A percentile compares a stretch with the other conserved stretches of the same genome.
phyloP scores from a whole-genome alignment of 2,888 invertebrate species.

The Tachina fera region DNA sequence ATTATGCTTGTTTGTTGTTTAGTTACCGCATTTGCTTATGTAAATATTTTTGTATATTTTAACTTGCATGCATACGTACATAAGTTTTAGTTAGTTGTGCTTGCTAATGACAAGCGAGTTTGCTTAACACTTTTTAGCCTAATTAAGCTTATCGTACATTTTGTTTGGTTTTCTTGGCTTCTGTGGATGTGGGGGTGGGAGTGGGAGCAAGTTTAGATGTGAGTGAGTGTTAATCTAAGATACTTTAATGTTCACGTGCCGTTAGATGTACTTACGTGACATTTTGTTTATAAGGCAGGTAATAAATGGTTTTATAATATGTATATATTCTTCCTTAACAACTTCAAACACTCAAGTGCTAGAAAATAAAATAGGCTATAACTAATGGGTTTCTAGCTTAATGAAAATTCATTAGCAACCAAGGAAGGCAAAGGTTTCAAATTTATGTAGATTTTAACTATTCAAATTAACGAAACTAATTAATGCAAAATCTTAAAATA shows the following conservation, averaged over 20 bases:
- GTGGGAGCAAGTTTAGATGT: not conserved
- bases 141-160: slow-evolving; percentile 56
- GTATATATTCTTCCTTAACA: too few relatives aligned
- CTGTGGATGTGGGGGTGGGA: not conserved
- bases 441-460: too few relatives aligned
- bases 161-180: slow-evolving; percentile 2
- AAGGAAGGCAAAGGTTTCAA: too few relatives aligned
- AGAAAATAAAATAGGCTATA: too few relatives aligned
- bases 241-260: not conserved
- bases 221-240: not conserved
- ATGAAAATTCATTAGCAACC: too few relatives aligned
- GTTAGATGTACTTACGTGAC: not conserved
- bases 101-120: slow-evolving; percentile 58
- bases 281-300: not conserved
- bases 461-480: too few relatives aligned
- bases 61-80: not conserved
- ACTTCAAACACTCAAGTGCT: too few relatives aligned
- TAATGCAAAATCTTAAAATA: too few relatives aligned
- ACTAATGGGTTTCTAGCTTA: too few relatives aligned
- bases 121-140: slow-evolving; percentile 57
- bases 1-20: not conserved
- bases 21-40: slow-evolving; percentile 5
- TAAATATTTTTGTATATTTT: slow-evolving; percentile 16
- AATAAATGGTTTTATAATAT: not conserved
- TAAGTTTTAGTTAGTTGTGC: slow-evolving; percentile 40